These are phyloP conservation scores for Bubo bubo DNA, from an alignment of 2,113 vertebrate species.

Conservation along the genomic window DNA sequence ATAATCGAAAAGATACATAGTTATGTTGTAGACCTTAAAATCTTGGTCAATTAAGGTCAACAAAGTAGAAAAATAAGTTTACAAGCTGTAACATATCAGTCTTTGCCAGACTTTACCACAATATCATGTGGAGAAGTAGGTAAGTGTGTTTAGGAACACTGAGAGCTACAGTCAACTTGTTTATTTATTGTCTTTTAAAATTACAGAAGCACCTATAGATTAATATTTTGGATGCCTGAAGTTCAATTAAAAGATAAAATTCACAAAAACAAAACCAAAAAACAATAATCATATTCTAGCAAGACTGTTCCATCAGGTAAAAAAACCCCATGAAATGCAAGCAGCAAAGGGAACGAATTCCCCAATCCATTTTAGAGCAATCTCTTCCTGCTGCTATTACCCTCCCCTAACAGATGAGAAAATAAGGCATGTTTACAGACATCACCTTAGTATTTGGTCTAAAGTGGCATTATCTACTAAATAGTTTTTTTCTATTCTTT, in stretches of 20 bases:
- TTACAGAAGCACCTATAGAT: background rate
- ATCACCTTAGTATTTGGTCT: background rate
- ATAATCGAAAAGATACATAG: background rate
- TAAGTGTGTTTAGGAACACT: background rate
- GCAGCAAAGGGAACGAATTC: background rate
- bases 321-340: background rate
- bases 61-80: background rate
- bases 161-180: background rate
- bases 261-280: rapidly evolving
- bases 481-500: background rate
- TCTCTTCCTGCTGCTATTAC: background rate
- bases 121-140: background rate
- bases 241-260: background rate
- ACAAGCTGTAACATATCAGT: background rate
- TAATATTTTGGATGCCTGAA: background rate
- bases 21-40: background rate
- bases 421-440: background rate
- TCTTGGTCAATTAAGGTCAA: background rate
- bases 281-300: background rate
- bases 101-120: background rate
- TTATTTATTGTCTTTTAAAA: background rate
- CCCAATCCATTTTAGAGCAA: background rate
- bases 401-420: background rate
- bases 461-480: background rate
- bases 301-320: background rate